A percentile compares a stretch with the other conserved stretches of the same genome.
phyloP scores from a whole-genome alignment of 2,113 vertebrate species.

The Myotis yumanensis region DNA sequence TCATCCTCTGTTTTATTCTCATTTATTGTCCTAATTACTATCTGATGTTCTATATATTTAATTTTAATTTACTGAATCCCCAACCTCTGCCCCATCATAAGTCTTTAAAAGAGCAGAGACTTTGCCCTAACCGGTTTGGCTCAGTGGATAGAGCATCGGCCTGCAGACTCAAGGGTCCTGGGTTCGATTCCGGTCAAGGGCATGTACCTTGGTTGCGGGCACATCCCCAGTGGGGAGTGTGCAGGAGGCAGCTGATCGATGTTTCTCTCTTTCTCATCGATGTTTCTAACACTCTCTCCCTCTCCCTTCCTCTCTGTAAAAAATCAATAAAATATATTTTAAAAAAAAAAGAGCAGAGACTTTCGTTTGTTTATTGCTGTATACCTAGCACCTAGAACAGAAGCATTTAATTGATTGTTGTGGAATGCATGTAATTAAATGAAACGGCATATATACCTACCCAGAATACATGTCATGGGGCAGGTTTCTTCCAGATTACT shows the following conservation, averaged over 20 bases:
- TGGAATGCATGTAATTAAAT: constrained; percentile 22
- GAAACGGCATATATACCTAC: constrained; percentile 82
- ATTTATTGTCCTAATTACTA: constrained; percentile 13
- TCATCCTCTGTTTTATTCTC: constrained; percentile 33
- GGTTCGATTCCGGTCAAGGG: too few relatives aligned
- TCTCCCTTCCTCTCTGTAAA: too few relatives aligned
- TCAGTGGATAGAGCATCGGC: too few relatives aligned
- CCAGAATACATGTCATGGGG: constrained; percentile 96
- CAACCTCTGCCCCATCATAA: neutral
- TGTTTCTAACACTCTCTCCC: too few relatives aligned
- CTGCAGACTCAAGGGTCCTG: too few relatives aligned
- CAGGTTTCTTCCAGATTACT: constrained; percentile 98
- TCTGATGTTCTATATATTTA: neutral
- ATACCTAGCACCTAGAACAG: neutral
- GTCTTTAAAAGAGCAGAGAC: constrained; percentile 1
- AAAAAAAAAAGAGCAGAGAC: neutral
- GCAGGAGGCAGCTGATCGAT: too few relatives aligned
- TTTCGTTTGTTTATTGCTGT: neutral
- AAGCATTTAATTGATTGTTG: neutral
- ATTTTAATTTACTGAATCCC: neutral
- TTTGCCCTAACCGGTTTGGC: neutral
- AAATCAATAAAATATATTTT: too few relatives aligned
- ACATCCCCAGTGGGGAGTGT: too few relatives aligned
- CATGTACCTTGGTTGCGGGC: too few relatives aligned
- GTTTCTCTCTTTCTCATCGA: too few relatives aligned